Evolutionary conservation across 1,140 invertebrate genomes (phyloP), one percentile per base, ranked within the genome.

Genomic region (Leptinotarsa undecemlineata): DNA sequence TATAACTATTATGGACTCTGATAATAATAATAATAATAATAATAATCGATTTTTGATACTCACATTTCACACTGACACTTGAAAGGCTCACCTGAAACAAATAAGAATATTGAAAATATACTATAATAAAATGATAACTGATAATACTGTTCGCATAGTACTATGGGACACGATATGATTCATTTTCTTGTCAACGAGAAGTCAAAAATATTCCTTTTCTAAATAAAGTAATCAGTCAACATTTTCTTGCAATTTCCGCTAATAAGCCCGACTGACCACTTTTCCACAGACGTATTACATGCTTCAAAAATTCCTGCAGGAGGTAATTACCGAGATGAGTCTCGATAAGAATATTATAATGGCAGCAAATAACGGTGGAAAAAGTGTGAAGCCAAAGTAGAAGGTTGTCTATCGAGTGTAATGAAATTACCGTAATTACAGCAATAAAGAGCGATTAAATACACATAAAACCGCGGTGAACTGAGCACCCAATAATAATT

Each of bases 391-490:
- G 73, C 33, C 66, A 21, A 73, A 66, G 61, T 63, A 20, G 63
- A 57, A 42, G 72, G 42, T 66, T 73, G 33, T 60, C 72, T 67
- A 57, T 51, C 15, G 33, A 60, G 72, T 42, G 57, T 69, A 74
- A 69, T 33, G 17, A 63, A 73, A 74, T 74, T 74, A 71, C 63
- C 19, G 72, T 71, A 74, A 77, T 77, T 74, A 77, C 69, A 61
- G 47, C 67, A 74, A 74, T 77, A 72, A 74, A 70, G 57, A 19
- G 21, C 66, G 14, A 77, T 77, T 72, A 72, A 74, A 72, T 72
- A 21, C 17, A 61, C 33, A 74, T 77, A 74, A 77, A 77, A 72
- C 33, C 68, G 63, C 47, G 60, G n/a, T 62, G 57, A 72, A 75
- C 72, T 64, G 66, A 66, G 19, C 19, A 19, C 13, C 51, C 67